phyloP scores from a whole-genome alignment of 2,113 vertebrate genomes.

The Brachionichthys hirsutus region DNA sequence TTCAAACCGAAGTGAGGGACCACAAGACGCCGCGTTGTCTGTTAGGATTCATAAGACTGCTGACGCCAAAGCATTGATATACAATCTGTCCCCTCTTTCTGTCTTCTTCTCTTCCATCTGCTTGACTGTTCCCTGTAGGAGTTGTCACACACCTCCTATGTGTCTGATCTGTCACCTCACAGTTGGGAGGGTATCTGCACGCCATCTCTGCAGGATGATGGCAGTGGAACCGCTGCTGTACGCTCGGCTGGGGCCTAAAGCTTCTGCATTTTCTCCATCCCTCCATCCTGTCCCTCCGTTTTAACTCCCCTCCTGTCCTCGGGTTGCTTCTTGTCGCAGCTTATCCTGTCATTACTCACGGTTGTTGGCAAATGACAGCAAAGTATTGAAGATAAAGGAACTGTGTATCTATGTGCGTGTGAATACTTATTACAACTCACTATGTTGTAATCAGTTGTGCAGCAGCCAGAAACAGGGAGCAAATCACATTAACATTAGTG shows the following conservation, averaged over 20 bases:
- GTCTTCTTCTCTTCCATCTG: conserved; percentile 42
- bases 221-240: conserved; percentile 40
- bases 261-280: conserved; percentile 51
- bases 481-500: conserved; percentile 76
- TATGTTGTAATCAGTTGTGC: conserved; percentile 63
- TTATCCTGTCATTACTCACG: conserved; percentile 59
- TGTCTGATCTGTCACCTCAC: conserved; percentile 55
- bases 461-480: conserved; percentile 56
- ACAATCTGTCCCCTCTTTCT: conserved; percentile 56
- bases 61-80: conserved; percentile 53
- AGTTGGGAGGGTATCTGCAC: conserved; percentile 56
- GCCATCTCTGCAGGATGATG: conserved; percentile 50
- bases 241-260: conserved; percentile 34
- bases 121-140: conserved; percentile 39
- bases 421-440: conserved; percentile 43
- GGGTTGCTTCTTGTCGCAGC: conserved; percentile 55
- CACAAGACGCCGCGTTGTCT: conserved; percentile 2
- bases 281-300: conserved; percentile 45
- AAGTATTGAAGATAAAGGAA: conserved; percentile 1
- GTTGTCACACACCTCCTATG: conserved; percentile 37
- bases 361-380: conserved; percentile 44
- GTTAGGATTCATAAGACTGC: conserved; percentile 31
- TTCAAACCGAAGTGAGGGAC: conserved; percentile 26
- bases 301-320: conserved; percentile 42
- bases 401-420: conserved; percentile 5